Conservation (phyloP, 2,797 vertebrate genomes). For the Pitangus sulphuratus region DNA sequence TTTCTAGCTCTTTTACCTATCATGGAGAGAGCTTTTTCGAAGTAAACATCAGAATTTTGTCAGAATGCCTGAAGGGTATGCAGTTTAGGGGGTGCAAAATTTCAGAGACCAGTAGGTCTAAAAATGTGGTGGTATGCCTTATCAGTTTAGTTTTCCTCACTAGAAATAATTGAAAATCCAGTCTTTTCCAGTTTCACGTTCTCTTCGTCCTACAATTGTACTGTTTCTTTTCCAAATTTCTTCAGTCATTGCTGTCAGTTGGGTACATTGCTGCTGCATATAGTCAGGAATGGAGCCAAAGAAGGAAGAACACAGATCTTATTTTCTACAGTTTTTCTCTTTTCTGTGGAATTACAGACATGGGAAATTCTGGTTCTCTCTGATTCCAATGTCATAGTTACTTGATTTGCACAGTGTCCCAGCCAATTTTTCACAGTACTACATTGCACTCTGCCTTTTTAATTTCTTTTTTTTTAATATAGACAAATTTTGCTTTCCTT, state of each 20-base stretch:
- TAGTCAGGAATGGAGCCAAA: neutral
- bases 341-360: neutral
- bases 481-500: neutral
- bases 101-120: neutral
- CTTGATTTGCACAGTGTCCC: neutral
- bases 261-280: neutral
- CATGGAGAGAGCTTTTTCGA: neutral
- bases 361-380: neutral
- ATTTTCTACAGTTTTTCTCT: neutral
- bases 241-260: neutral
- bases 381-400: neutral
- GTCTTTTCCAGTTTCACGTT: neutral
- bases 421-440: neutral
- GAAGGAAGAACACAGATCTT: neutral
- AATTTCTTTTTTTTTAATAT: neutral
- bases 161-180: neutral
- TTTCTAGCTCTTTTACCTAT: neutral
- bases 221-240: neutral
- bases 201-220: neutral
- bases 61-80: neutral
- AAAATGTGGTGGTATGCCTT: neutral
- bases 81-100: fast-evolving
- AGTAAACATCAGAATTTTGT: neutral
- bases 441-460: neutral
- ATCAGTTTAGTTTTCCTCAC: neutral